These are phyloP conservation scores for Morelia viridis DNA, from an alignment of 2,797 vertebrate genomes.

Conservation along the genomic window DNA sequence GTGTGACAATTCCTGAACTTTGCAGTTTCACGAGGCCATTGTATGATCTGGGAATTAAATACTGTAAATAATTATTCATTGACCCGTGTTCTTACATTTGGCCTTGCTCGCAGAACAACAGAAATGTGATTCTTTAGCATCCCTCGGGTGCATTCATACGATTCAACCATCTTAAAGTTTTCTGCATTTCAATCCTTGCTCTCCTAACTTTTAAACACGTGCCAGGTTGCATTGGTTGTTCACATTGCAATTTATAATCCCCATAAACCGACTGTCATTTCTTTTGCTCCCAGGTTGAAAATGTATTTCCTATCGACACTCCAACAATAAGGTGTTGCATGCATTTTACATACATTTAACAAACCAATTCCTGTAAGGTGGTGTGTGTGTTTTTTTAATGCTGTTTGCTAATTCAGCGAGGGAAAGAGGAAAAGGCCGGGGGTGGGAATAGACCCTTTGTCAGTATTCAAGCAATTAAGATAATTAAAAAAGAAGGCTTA, in stretches of 20 bases:
- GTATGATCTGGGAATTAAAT: neutral
- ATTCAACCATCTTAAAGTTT: neutral
- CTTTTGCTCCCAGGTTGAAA: neutral
- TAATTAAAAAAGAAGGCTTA: constrained; percentile 98
- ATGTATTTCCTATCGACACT: constrained; percentile 29
- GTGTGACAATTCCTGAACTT: neutral
- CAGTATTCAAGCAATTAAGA: constrained; percentile 81
- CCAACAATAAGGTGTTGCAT: constrained; percentile 22
- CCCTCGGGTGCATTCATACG: neutral
- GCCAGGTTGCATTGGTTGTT: neutral
- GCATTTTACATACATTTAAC: constrained; percentile 38
- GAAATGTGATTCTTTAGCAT: neutral
- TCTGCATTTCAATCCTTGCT: neutral
- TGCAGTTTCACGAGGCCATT: neutral
- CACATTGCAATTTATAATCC: neutral
- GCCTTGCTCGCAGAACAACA: neutral
- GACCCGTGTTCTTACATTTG: neutral
- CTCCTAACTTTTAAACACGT: neutral
- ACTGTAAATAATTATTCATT: neutral
- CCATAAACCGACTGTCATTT: neutral
- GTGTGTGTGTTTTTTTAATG: constrained; percentile 46
- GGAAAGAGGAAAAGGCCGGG: constrained; percentile 43
- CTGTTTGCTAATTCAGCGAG: constrained; percentile 67
- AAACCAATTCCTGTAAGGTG: constrained; percentile 59
- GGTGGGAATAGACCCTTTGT: constrained; percentile 77